Evolutionary conservation across 1,140 invertebrate genomes (phyloP).

Genomic region (Dinoponera quadriceps): DNA sequence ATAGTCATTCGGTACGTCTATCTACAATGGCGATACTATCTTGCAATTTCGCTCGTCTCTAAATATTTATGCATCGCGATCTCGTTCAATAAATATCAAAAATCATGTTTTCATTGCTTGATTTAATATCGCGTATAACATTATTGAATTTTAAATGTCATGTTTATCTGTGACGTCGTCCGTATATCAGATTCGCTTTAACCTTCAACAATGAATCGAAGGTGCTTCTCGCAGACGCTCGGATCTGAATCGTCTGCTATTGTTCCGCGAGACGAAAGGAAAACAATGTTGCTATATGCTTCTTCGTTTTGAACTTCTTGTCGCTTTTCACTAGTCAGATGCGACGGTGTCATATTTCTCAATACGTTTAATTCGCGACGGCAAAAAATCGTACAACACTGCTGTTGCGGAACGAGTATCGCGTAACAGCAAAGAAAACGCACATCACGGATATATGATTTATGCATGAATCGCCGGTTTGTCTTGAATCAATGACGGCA

Average conservation of each 20-base stretch:
- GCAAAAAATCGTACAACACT: background rate
- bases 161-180: no score
- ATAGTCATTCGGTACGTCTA: background rate
- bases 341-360: background rate
- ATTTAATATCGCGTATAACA: no score
- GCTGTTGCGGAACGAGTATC: background rate
- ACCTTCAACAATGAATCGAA: background rate
- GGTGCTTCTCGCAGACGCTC: background rate
- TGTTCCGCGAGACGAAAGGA: background rate
- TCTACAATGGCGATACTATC: background rate
- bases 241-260: background rate
- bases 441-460: background rate
- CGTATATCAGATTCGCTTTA: background rate
- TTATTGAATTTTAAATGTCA: no score
- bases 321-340: background rate
- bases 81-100: no score
- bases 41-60: background rate
- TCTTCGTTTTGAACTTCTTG: background rate
- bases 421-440: background rate
- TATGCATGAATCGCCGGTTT: constrained; percentile 4
- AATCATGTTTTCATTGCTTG: no score
- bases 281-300: background rate
- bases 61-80: background rate
- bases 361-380: background rate
- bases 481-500: constrained; percentile 6